Evolutionary conservation across 2,888 invertebrate genomes (phyloP), one percentile per base, ranked within the genome.

Genomic region (Cordilura impudica): DNA sequence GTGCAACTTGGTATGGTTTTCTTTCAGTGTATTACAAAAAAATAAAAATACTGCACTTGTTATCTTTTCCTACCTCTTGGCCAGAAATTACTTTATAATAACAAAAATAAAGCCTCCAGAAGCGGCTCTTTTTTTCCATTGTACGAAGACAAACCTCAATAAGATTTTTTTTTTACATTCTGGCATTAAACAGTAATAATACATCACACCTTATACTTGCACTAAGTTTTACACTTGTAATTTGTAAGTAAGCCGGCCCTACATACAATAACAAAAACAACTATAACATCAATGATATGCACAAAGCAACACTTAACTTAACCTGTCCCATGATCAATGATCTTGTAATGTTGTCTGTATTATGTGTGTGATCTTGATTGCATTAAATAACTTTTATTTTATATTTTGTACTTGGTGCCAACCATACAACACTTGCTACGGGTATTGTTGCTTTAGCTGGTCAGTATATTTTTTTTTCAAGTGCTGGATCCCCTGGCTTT

Each of bases 331-430:
- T 79, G 79, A 79, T 79, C 79, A 79, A 79, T 79, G 79, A 79
- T 79, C 79, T 63, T 79, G 79, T 75, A 79, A 79, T 75, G 67
- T 79, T 75, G 79, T 75, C 79, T 71, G 75, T 67, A 67, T 74
- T 72, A 71, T 75, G 79, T 75, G 70, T 79, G 71, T 75, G 75
- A 75, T 79, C 79, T 79, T 79, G 79, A 79, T 79, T 75, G 67
- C 58, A 63, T 71, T 79, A 79, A 67, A 75, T 63, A 69, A 39
- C 39, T 58, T 75, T 75, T 53, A 61, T 23, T 56, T 45, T 39
- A 51, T 61, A 53, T 75, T 66, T 69, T 74, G 71, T 72, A 75
- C 51, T 79, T 75, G 49, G 14, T 72, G 67, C 61, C 79, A 79
- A 71, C 31, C 67, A 63, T 79, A n/a, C n/a, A 75, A 79, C 79